These are phyloP conservation scores for Glyptemys insculpta DNA, from an alignment of 2,797 vertebrate species.

Conservation along the genomic window DNA sequence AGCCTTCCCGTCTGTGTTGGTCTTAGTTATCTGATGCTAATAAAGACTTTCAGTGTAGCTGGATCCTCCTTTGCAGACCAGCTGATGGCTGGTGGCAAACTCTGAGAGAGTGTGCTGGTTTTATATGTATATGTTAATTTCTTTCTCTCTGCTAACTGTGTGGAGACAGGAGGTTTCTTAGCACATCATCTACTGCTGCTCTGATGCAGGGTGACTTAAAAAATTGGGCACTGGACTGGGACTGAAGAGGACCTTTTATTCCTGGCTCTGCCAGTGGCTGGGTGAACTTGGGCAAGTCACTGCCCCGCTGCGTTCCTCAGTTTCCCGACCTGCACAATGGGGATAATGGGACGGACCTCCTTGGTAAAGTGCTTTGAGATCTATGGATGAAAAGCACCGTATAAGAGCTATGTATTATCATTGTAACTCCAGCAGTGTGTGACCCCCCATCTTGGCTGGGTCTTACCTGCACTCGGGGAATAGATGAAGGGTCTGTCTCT, in stretches of 20 bases:
- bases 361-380: background rate
- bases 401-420: background rate
- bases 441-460: background rate
- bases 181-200: background rate
- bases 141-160: background rate
- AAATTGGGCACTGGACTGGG: background rate
- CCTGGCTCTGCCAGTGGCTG: too few relatives aligned
- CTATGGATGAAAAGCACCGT: background rate
- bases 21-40: conserved; percentile 44
- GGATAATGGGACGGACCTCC: background rate
- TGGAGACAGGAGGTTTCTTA: background rate
- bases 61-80: conserved; percentile 56
- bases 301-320: background rate
- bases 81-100: background rate
- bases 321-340: background rate
- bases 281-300: background rate
- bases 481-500: rapidly evolving
- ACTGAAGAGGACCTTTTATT: background rate
- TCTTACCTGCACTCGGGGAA: background rate
- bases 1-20: conserved; percentile 58
- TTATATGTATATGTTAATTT: background rate
- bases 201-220: background rate
- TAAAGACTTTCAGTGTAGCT: conserved; percentile 32
- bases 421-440: background rate
- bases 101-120: background rate